Percentiles rank a stretch among this genome's conserved stretches.
These are phyloP conservation scores for Sebastolobus altivelis DNA, from an alignment of 2,797 vertebrate genomes.

Conservation along the genomic window DNA sequence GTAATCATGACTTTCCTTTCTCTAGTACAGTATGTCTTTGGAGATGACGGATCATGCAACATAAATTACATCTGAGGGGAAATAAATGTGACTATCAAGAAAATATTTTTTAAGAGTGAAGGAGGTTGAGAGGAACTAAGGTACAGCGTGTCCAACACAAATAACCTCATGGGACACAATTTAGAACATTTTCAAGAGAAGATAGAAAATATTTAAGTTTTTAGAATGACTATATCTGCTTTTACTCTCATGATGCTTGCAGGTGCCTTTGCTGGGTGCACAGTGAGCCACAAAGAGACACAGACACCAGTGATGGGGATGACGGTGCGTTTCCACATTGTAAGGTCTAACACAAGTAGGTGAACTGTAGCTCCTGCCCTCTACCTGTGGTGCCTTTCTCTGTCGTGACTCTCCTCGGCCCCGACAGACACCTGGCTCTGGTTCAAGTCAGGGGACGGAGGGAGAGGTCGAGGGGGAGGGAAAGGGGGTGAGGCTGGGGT, in stretches of 20 bases:
- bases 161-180: background rate
- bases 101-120: slow-evolving; percentile 10
- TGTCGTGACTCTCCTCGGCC: slow-evolving; percentile 43
- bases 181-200: background rate
- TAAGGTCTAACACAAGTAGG: slow-evolving; percentile 26
- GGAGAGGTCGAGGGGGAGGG: slow-evolving; percentile 77
- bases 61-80: slow-evolving; percentile 44
- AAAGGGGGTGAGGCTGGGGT: slow-evolving; percentile 74
- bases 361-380: slow-evolving; percentile 52
- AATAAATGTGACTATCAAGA: slow-evolving; percentile 12
- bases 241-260: background rate
- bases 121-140: slow-evolving; percentile 10
- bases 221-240: background rate
- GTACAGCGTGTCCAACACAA: background rate
- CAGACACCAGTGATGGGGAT: slow-evolving; percentile 28
- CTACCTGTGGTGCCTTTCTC: slow-evolving; percentile 88
- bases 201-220: background rate
- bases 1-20: slow-evolving; percentile 63
- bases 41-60: slow-evolving; percentile 41
- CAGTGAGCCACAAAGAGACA: slow-evolving; percentile 47
- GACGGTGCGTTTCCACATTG: slow-evolving; percentile 19
- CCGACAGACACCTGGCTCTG: slow-evolving; percentile 53
- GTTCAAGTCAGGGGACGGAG: slow-evolving; percentile 66
- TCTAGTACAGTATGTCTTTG: slow-evolving; percentile 30
- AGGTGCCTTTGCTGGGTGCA: slow-evolving; percentile 24